Evolutionary conservation across 2,797 vertebrate species (phyloP), one percentile per base, ranked within the genome.

Genomic region (Antennarius maculatus): DNA sequence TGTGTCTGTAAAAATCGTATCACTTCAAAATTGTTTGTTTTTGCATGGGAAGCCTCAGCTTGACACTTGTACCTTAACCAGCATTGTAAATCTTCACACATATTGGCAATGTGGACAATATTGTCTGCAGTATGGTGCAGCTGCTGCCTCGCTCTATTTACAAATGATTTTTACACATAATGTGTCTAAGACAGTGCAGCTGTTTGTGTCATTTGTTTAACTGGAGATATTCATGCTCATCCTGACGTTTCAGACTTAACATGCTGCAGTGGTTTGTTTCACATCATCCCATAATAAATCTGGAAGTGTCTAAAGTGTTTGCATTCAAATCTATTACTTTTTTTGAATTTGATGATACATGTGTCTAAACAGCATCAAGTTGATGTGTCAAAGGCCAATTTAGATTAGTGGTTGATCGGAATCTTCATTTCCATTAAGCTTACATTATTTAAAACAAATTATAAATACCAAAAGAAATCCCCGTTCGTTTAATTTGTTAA

Each of bases 181-280:
- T 39, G 37, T 48, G 61, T 65, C 68, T 71, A 66, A 58, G 60
- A 71, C 59, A 77, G 41, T 57, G 62, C 77, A 80, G 71, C 85
- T 86, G 79, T 68, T 71, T 1, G 68, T 51, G 37, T 70, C 52
- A 71, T 79, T 82, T 84, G 80, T 84, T 88, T 61, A 74, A 54
- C 61, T 68, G 47, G 48, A 58, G 54, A 60, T 59, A 66, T 83
- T 78, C 82, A 59, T 50, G 61, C 67, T 62, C 13, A 4, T 60
- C 57, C 65, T 63, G 61, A 72, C 59, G 63, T 42, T 14, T 55
- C 31, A 28, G 61, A 73, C 47, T 71, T 61, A 49, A 65, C 69
- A 69, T 52, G 61, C 60, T 39, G 74, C 29, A 47, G 54, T 4
- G 53, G 54, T 66, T 68, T 66, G 28, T 52, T 71, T n/a, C 47